Evolutionary conservation across 2,113 vertebrate genomes (phyloP), one percentile per base, ranked within the genome.

Genomic region (Aegotheles bennettii): DNA sequence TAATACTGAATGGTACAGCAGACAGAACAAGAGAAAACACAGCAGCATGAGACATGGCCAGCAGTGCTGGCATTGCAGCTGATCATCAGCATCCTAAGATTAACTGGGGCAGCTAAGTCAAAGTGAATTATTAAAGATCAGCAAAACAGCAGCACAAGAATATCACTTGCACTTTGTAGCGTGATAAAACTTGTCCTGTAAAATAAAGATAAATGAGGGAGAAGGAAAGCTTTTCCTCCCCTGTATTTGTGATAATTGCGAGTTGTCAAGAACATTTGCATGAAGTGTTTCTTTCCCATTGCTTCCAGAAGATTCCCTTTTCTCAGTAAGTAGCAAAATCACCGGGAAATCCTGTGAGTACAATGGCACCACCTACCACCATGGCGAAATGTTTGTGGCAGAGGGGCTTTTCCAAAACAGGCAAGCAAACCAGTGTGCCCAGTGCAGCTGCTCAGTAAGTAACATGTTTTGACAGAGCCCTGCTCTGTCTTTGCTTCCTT

Each of bases 381-480:
- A 98, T 0, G 98, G 98, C 0, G 98, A 98, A 86, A 97, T 98
- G 87, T 98, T 98, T 84, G 90, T 98, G 93, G 97, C 98, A 43
- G 98, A 98, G 81, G 98, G 98, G 17, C 98, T 98, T 47, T 98
- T 98, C 96, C 97, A 97, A 91, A 98, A 98, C 85, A 97, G 97
- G 64, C 98, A 98, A 95, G 95, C 98, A 83, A 98, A 98, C 94
- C 98, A 98, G 36, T 98, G 98, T 69, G 97, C 97, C 77, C 98
- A 98, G 88, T 98, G 98, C 96, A 98, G 98, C 90, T 98, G 98
- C 94, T 98, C 98, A 78, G 98, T 98, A 97, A 98, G 98, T 97
- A 82, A 70, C 31, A 33, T 3, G 33, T 35, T n/a, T 71, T 68
- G 26, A n/a, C 35, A 87, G 35, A 77, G 33, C 19, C 45, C 53